Percentiles rank a stretch among this genome's conserved stretches.
These are phyloP conservation scores for Andricus grossulariae DNA, from an alignment of 1,140 invertebrate species.

Conservation along the genomic window DNA sequence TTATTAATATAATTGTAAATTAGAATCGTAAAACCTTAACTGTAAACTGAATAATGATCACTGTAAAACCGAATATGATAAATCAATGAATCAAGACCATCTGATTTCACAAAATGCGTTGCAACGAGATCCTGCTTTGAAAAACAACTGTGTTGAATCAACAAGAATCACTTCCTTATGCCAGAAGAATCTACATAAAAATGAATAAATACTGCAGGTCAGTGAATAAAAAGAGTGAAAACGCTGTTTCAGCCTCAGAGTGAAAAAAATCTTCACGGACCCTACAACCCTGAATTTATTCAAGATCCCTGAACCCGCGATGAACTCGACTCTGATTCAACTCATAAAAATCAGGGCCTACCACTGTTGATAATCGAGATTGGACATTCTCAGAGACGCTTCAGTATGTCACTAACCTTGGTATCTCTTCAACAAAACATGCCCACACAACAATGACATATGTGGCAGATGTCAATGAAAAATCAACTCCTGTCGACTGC, in stretches of 20 bases:
- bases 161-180: constrained; percentile 15
- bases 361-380: background rate
- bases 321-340: background rate
- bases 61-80: too few relatives aligned
- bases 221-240: background rate
- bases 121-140: constrained; percentile 4
- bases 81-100: too few relatives aligned
- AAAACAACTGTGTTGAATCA: constrained; percentile 2
- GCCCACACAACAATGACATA: constrained; percentile 61
- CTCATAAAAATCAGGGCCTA: constrained; percentile 25
- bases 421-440: constrained; percentile 55
- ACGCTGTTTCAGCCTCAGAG: background rate
- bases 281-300: constrained; percentile 30
- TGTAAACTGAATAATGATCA: too few relatives aligned
- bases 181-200: constrained; percentile 5
- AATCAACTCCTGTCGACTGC: constrained; percentile 46
- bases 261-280: constrained; percentile 1
- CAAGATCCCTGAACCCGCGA: constrained; percentile 15
- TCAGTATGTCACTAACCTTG: constrained; percentile 65
- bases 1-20: too few relatives aligned
- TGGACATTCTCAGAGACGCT: constrained; percentile 25
- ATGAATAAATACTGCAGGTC: background rate
- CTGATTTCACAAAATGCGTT: constrained; percentile 13
- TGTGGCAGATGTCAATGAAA: constrained; percentile 53
- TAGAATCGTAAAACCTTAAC: too few relatives aligned